A percentile compares a stretch with the other conserved stretches of the same genome.
Evolutionary conservation across 2,797 vertebrate genomes (phyloP).

Genomic region (Trichosurus vulpecula): DNA sequence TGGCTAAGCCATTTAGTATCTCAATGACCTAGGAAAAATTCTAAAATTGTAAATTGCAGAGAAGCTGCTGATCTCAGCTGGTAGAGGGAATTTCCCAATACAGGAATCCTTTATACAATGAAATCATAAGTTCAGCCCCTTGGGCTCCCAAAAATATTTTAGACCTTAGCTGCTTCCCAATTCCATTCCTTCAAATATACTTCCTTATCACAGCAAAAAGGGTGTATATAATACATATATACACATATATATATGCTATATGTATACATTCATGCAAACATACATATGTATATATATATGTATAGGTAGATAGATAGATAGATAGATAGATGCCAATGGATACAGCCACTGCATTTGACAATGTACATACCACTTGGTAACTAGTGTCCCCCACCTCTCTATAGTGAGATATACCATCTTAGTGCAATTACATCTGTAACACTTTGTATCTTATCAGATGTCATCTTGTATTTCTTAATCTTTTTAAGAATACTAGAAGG

Average conservation of each 20-base stretch:
- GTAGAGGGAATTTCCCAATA: not conserved
- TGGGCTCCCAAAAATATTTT: not conserved
- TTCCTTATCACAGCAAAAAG: not conserved
- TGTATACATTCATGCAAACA: no score
- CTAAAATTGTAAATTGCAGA: not conserved
- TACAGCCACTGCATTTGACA: not conserved
- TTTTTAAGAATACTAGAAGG: conserved; percentile 23
- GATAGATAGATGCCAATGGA: no score
- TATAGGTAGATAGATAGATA: no score
- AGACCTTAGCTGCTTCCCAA: not conserved
- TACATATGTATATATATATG: no score
- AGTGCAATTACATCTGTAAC: not conserved
- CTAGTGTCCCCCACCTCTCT: not conserved
- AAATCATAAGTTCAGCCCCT: not conserved
- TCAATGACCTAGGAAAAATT: not conserved
- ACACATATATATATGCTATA: no score
- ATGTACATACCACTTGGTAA: not conserved
- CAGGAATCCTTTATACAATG: not conserved
- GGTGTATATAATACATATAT: not conserved
- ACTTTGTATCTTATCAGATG: not conserved
- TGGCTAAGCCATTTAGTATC: not conserved
- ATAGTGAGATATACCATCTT: not conserved
- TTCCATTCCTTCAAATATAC: not conserved
- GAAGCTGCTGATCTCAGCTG: not conserved
- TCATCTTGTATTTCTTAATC: conserved; percentile 20